Percentiles rank a stretch among this genome's conserved stretches.
Evolutionary conservation across 2,888 invertebrate species (phyloP).

Genomic region (Sthenelais limicola): DNA sequence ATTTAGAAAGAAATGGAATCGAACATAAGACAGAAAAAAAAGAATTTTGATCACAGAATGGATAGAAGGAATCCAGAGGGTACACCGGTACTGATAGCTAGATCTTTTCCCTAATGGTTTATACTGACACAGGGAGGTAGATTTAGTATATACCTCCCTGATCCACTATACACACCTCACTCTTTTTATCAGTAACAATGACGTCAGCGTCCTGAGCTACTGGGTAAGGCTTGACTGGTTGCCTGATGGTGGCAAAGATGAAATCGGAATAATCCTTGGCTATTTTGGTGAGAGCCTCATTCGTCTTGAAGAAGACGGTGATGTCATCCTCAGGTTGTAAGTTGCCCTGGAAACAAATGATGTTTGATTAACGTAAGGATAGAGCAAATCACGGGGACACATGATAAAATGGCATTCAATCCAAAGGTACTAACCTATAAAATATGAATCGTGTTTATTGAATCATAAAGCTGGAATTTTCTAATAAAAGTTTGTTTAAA

Average conservation of each 20-base stretch:
- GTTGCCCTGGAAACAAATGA: conserved; percentile 77
- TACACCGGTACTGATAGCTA: too few species aligned
- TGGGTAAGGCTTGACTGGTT: conserved; percentile 78
- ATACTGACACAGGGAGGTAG: too few species aligned
- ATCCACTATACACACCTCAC: too few species aligned
- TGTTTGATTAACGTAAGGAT: not conserved
- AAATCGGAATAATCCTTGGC: conserved; percentile 82
- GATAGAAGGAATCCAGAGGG: too few species aligned
- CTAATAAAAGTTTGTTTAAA: too few species aligned
- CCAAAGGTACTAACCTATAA: not conserved
- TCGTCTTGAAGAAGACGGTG: conserved; percentile 80
- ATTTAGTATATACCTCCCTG: too few species aligned
- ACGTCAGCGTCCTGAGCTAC: conserved; percentile 74
- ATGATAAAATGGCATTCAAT: not conserved
- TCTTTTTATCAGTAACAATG: conserved; percentile 82
- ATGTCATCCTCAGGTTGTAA: conserved; percentile 93
- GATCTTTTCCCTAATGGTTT: too few species aligned
- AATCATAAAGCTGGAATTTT: too few species aligned
- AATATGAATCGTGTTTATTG: too few species aligned
- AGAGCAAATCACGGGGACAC: not conserved
- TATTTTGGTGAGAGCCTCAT: conserved; percentile 75
- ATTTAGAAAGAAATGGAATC: too few species aligned
- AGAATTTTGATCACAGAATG: too few species aligned
- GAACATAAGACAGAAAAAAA: too few species aligned
- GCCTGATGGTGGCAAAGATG: conserved; percentile 87